phyloP scores from a whole-genome alignment of 35 echinoderm and acorn worm genomes.

The Strongylocentrotus purpuratus region DNA sequence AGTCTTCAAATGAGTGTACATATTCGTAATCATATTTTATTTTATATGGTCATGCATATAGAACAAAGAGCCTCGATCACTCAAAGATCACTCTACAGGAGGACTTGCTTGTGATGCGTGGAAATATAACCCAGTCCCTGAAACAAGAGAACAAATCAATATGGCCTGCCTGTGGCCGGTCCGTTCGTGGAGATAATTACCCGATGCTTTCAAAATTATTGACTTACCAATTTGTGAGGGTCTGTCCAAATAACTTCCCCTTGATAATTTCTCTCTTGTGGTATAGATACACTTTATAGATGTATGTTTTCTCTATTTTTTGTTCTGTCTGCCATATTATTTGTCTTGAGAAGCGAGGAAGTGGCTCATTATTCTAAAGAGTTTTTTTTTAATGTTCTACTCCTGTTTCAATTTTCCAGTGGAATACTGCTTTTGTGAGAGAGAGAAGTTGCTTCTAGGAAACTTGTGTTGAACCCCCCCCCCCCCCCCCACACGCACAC shows the following conservation, averaged over 20 bases:
- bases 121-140: background rate
- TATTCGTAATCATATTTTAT: background rate
- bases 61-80: background rate
- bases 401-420: background rate
- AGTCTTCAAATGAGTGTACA: background rate
- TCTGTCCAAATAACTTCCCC: background rate
- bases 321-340: background rate
- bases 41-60: background rate
- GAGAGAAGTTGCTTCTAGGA: background rate
- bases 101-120: background rate
- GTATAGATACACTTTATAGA: background rate
- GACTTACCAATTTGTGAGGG: background rate
- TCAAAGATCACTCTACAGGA: background rate
- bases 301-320: background rate
- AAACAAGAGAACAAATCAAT: conserved; percentile 14
- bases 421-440: background rate
- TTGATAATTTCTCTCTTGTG: background rate
- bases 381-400: background rate
- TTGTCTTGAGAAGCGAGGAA: background rate
- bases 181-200: background rate
- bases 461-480: too few species aligned
- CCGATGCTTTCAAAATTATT: conserved; percentile 6
- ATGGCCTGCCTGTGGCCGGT: background rate
- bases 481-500: too few species aligned
- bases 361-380: background rate